Evolutionary conservation across 2,797 vertebrate species (phyloP).

Genomic region (Fistularia tabacaria): DNA sequence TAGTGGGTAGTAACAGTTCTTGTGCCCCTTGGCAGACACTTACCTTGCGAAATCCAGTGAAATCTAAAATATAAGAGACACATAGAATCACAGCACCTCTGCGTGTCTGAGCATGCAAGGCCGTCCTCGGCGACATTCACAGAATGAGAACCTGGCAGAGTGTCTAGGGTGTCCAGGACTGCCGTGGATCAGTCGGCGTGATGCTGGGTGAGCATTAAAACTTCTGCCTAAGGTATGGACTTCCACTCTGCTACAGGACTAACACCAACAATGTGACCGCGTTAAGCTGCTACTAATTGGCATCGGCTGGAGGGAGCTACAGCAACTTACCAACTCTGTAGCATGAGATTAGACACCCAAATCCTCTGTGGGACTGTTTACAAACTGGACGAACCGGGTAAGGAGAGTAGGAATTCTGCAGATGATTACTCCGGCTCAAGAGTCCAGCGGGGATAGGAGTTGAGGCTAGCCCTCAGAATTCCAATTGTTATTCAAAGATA

Average conservation of each 20-base stretch:
- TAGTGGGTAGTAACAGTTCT: constrained; percentile 29
- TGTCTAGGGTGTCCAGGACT: too few relatives aligned
- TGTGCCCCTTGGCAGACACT: constrained; percentile 50
- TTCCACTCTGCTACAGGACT: background rate
- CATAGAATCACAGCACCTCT: constrained; percentile 42
- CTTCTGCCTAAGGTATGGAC: too few relatives aligned
- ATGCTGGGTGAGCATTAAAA: background rate
- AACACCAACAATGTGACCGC: constrained; percentile 2
- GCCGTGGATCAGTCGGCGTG: constrained; percentile 14
- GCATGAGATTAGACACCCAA: constrained; percentile 7
- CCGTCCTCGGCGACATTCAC: constrained; percentile 12
- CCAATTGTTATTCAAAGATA: too few relatives aligned
- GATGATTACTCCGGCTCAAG: background rate
- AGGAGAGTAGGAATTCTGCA: too few relatives aligned
- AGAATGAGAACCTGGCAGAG: background rate
- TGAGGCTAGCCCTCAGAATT: too few relatives aligned
- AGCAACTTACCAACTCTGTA: constrained; percentile 60
- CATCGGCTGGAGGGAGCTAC: constrained; percentile 11
- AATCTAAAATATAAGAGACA: constrained; percentile 64
- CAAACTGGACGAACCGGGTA: background rate
- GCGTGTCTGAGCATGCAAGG: constrained; percentile 12
- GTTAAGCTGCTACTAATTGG: constrained; percentile 3
- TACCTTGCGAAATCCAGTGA: constrained; percentile 65
- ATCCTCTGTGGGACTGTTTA: background rate
- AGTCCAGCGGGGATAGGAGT: background rate